phyloP scores from a whole-genome alignment of 2,797 vertebrate genomes.

The Bradypodion pumilum region DNA sequence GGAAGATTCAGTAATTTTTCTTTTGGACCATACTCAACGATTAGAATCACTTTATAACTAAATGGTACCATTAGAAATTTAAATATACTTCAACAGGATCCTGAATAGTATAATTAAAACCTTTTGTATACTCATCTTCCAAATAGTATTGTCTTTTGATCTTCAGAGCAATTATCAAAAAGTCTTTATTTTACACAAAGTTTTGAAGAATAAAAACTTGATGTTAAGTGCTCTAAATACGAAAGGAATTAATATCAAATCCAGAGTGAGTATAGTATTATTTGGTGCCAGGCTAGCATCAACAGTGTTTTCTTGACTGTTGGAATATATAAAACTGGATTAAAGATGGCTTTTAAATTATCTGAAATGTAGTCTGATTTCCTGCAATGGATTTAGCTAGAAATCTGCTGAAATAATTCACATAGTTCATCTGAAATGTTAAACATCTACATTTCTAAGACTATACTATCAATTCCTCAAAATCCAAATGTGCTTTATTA shows the following conservation, averaged over 20 bases:
- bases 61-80: not conserved
- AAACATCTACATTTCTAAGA: not conserved
- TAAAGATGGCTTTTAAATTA: constrained; percentile 9
- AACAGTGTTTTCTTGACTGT: not conserved
- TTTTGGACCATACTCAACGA: not conserved
- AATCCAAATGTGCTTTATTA: not conserved
- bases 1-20: not conserved
- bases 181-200: constrained; percentile 8
- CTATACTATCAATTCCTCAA: not conserved
- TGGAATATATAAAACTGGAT: not conserved
- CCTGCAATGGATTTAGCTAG: constrained; percentile 4
- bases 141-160: constrained; percentile 1
- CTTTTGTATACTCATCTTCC: not conserved
- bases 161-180: constrained; percentile 11
- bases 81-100: not conserved
- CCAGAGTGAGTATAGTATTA: not conserved
- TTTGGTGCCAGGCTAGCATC: not conserved
- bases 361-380: constrained; percentile 12
- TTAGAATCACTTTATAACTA: not conserved
- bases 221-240: constrained; percentile 13
- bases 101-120: not conserved
- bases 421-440: not conserved
- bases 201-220: constrained; percentile 10
- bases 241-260: not conserved
- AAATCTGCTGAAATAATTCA: not conserved